These are phyloP conservation scores for Habrosyne pyritoides DNA, from an alignment of 2,888 invertebrate species.

Conservation along the genomic window DNA sequence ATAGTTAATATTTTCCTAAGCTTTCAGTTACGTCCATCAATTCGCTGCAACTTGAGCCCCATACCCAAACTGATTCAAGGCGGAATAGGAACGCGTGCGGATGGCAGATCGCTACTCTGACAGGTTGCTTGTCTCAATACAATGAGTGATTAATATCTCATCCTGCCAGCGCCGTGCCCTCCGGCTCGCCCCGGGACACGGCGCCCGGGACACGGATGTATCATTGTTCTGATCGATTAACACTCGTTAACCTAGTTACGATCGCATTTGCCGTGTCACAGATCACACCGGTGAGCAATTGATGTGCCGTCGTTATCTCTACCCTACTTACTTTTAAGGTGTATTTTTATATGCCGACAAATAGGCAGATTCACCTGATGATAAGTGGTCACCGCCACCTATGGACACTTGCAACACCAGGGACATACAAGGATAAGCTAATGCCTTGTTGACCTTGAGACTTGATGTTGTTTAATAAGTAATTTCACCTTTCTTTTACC, in stretches of 20 bases:
- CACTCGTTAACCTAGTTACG: background rate
- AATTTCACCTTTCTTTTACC: too few relatives aligned
- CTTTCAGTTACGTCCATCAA: background rate
- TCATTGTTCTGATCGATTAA: background rate
- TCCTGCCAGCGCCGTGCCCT: background rate
- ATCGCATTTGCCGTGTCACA: background rate
- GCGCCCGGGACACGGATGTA: background rate
- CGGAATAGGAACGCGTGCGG: background rate
- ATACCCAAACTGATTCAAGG: background rate
- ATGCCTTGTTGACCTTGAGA: too few relatives aligned
- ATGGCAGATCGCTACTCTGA: background rate
- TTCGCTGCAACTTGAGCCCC: background rate
- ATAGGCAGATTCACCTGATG: too few relatives aligned
- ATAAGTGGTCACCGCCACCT: too few relatives aligned
- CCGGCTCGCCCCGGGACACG: background rate
- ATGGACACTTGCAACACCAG: too few relatives aligned
- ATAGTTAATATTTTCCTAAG: too few relatives aligned
- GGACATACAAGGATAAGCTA: too few relatives aligned
- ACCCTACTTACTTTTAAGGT: background rate
- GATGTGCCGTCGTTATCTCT: background rate
- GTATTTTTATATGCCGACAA: too few relatives aligned
- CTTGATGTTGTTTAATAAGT: too few relatives aligned
- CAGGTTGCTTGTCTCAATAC: background rate
- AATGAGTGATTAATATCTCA: slow-evolving; percentile 2
- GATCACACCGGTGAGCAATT: background rate